Evolutionary conservation across 2,888 invertebrate genomes (phyloP).

Genomic region (Parasteatoda lunata): DNA sequence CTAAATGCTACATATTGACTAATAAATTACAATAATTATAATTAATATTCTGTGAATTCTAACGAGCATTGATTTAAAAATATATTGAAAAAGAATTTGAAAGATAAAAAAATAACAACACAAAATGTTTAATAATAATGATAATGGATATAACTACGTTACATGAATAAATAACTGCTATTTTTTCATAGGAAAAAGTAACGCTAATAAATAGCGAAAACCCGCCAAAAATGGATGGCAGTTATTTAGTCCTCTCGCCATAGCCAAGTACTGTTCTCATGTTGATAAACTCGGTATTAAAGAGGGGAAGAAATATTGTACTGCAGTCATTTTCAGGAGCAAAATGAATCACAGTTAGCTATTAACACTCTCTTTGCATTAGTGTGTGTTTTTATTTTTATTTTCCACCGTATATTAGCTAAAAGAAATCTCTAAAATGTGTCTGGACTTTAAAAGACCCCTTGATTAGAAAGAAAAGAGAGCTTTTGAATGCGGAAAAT

Average conservation of each 20-base stretch:
- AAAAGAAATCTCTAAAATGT: slow-evolving; percentile 20
- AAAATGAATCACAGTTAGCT: slow-evolving; percentile 54
- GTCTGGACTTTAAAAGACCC: not conserved
- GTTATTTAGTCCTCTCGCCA: not conserved
- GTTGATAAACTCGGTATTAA: slow-evolving; percentile 48
- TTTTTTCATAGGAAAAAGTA: not conserved
- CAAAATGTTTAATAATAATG: too few relatives aligned
- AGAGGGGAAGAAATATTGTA: slow-evolving; percentile 33
- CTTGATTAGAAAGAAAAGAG: not conserved
- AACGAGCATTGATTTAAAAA: too few relatives aligned
- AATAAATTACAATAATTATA: too few relatives aligned
- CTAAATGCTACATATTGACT: too few relatives aligned
- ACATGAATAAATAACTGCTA: too few relatives aligned
- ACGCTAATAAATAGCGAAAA: not conserved
- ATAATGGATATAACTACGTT: too few relatives aligned
- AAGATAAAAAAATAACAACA: too few relatives aligned
- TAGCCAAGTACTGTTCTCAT: slow-evolving; percentile 11
- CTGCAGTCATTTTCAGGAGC: slow-evolving; percentile 26
- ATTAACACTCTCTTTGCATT: slow-evolving; percentile 39
- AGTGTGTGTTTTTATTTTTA: not conserved
- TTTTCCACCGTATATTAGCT: slow-evolving; percentile 35
- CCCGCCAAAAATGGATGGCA: slow-evolving; percentile 9
- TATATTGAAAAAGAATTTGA: too few relatives aligned
- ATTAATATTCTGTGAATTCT: too few relatives aligned
- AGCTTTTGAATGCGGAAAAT: slow-evolving; percentile 19